A percentile compares a stretch with the other conserved stretches of the same genome.
phyloP scores from a whole-genome alignment of 2,113 vertebrate species.

The Sapayoa aenigma region DNA sequence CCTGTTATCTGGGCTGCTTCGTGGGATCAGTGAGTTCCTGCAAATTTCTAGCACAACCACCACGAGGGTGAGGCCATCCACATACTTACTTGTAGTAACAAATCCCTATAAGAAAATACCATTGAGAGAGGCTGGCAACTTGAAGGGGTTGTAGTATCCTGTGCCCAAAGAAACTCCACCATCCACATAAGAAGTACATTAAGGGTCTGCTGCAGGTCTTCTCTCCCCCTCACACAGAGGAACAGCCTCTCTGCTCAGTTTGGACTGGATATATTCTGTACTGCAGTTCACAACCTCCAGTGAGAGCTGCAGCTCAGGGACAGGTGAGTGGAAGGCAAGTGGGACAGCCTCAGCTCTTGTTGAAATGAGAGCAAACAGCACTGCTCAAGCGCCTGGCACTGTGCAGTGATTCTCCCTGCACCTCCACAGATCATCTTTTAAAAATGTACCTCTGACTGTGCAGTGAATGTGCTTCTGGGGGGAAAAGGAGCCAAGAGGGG shows the following conservation, averaged over 20 bases:
- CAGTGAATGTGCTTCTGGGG: background rate
- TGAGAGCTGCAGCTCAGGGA: accelerated
- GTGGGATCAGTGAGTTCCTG: background rate
- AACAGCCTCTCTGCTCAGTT: background rate
- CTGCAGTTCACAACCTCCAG: background rate
- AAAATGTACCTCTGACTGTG: background rate
- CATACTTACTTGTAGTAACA: background rate
- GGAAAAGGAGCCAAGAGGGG: background rate
- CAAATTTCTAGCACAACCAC: background rate
- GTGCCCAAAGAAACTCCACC: background rate
- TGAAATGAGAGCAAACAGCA: no score
- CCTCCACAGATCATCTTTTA: background rate
- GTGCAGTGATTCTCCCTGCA: background rate
- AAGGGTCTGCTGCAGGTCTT: background rate
- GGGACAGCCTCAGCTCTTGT: background rate
- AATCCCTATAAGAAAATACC: background rate
- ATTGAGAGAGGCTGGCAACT: background rate
- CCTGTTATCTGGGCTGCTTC: background rate
- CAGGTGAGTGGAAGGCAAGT: background rate
- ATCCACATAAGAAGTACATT: background rate
- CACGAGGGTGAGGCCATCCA: background rate
- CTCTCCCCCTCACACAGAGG: background rate
- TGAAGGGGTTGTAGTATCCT: background rate
- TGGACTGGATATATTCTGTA: background rate
- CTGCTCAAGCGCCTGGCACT: background rate